Percentiles rank a stretch among this genome's conserved stretches.
phyloP scores from a whole-genome alignment of 2,888 invertebrate genomes.

The Eremobia ochroleuca region DNA sequence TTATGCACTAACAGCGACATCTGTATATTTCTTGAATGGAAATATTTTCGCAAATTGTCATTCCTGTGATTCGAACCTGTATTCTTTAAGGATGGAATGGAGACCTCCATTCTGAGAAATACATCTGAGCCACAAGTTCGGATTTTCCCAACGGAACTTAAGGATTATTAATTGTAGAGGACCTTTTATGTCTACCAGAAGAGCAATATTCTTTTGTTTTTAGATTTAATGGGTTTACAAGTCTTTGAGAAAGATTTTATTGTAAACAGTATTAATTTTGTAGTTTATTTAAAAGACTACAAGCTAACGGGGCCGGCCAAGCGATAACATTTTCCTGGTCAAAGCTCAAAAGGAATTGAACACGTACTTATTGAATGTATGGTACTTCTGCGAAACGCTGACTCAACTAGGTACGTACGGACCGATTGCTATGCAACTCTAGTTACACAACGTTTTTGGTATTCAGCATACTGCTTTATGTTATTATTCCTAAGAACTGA shows the following conservation, averaged over 20 bases:
- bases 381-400: constrained; percentile 68
- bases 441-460: constrained; percentile 57
- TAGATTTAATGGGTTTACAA: not conserved
- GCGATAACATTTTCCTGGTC: constrained; percentile 65
- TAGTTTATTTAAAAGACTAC: constrained; percentile 19
- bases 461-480: constrained; percentile 49
- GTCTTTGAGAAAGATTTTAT: not conserved
- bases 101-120: constrained; percentile 33
- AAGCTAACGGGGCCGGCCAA: constrained; percentile 21
- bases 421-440: constrained; percentile 58
- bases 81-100: constrained; percentile 9
- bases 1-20: constrained; percentile 54
- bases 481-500: constrained; percentile 37
- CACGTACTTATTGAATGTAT: constrained; percentile 39
- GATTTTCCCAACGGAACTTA: constrained; percentile 25
- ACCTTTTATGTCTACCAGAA: not conserved
- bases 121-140: constrained; percentile 6
- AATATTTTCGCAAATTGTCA: not conserved
- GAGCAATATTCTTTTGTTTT: not conserved
- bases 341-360: constrained; percentile 41
- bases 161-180: not conserved
- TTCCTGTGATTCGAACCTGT: not conserved
- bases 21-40: constrained; percentile 39
- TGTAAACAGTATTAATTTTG: not conserved
- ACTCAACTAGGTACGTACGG: constrained; percentile 58